Percentiles rank a stretch among this genome's conserved stretches.
Evolutionary conservation across 2,888 invertebrate genomes (phyloP).

Genomic region (Iselma pallidipennis): DNA sequence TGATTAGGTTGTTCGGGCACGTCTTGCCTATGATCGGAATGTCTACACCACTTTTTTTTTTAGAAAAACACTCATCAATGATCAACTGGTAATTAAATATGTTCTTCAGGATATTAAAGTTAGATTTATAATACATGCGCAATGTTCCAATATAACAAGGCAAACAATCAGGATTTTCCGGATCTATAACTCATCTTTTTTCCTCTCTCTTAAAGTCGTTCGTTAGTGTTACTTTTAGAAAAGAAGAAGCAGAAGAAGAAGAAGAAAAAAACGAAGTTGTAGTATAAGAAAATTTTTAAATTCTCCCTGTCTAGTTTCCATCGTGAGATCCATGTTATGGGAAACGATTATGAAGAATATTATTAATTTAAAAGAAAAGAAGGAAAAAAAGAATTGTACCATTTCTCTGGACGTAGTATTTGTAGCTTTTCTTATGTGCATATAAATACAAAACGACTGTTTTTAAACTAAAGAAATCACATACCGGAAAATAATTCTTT

Average conservation of each 20-base stretch:
- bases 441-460: conserved; percentile 13
- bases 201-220: too few relatives aligned
- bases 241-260: too few relatives aligned
- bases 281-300: too few relatives aligned
- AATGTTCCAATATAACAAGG: too few relatives aligned
- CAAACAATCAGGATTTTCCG: too few relatives aligned
- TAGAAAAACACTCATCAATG: too few relatives aligned
- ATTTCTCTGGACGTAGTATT: neutral
- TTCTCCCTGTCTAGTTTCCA: neutral
- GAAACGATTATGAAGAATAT: conserved; percentile 46
- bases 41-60: neutral
- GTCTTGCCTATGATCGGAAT: neutral
- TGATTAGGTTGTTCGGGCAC: neutral
- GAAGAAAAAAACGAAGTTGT: too few relatives aligned
- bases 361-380: conserved; percentile 42
- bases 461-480: conserved; percentile 47
- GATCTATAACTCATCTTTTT: too few relatives aligned
- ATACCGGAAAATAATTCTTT: conserved; percentile 52
- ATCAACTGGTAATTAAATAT: too few relatives aligned
- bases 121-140: too few relatives aligned
- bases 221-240: too few relatives aligned
- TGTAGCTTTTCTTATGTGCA: conserved; percentile 9
- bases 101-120: too few relatives aligned
- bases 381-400: neutral
- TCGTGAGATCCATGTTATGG: conserved; percentile 42